Conservation (phyloP, 2,888 invertebrate genomes). For the Hololepta plana region DNA sequence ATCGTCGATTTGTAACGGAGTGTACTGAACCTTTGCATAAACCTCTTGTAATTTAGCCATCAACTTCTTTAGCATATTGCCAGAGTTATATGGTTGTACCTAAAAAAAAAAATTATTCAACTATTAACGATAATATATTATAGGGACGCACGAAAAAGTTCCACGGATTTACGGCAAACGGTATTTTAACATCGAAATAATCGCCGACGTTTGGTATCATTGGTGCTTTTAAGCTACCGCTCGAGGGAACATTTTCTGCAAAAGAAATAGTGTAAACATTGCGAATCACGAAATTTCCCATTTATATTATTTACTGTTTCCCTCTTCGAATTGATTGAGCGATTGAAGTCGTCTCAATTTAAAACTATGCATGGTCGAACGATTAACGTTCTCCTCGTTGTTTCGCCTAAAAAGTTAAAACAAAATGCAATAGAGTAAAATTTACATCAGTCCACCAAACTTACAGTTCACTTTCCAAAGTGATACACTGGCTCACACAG, state of each 20-base stretch:
- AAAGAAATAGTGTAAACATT: too few relatives aligned
- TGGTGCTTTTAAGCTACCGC: slow-evolving; percentile 24
- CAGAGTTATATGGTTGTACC: slow-evolving; percentile 32
- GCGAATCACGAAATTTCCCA: too few relatives aligned
- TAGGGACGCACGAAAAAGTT: slow-evolving; percentile 41
- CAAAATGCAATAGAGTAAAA: too few relatives aligned
- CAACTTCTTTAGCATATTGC: slow-evolving; percentile 33
- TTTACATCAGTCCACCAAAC: slow-evolving; percentile 2
- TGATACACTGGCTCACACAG: slow-evolving; percentile 51
- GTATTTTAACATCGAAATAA: slow-evolving; percentile 52
- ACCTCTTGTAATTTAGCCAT: slow-evolving; percentile 47
- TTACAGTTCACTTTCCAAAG: slow-evolving; percentile 29
- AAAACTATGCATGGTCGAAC: too few relatives aligned
- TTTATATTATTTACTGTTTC: too few relatives aligned
- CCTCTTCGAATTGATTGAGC: too few relatives aligned
- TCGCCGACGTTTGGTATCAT: slow-evolving; percentile 29
- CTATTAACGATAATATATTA: slow-evolving; percentile 4
- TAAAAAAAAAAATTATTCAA: slow-evolving; percentile 12
- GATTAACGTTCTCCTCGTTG: too few relatives aligned
- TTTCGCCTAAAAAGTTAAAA: too few relatives aligned
- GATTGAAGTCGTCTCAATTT: too few relatives aligned
- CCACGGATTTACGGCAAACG: slow-evolving; percentile 60
- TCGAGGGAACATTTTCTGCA: slow-evolving; percentile 21
- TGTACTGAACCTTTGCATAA: slow-evolving; percentile 34
- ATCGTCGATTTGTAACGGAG: slow-evolving; percentile 22